Evolutionary conservation across 2,797 vertebrate genomes (phyloP).

Genomic region (Danio kyathit): DNA sequence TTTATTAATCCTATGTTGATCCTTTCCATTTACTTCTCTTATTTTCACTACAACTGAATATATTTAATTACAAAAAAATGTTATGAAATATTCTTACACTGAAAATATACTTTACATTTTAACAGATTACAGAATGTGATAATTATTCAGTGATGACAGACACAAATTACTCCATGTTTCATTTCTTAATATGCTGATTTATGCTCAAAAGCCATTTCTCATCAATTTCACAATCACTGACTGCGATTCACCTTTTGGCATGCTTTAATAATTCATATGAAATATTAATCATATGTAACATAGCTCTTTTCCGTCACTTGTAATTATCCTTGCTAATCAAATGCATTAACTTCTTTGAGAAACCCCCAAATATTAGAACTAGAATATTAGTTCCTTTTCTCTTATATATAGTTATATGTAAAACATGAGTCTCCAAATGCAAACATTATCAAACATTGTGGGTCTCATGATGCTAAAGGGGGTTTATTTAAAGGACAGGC

Average conservation of each 20-base stretch:
- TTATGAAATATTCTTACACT: not conserved
- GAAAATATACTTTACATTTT: not conserved
- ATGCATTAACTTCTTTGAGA: not conserved
- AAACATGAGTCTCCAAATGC: not conserved
- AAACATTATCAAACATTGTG: not conserved
- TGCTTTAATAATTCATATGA: too few species aligned
- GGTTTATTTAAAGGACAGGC: constrained; percentile 39
- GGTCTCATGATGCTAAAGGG: not conserved
- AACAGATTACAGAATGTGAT: too few species aligned
- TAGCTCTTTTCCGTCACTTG: not conserved
- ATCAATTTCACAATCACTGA: not conserved
- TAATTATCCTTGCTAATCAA: not conserved
- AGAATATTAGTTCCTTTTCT: not conserved
- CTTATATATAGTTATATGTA: too few species aligned
- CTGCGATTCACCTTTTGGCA: not conserved
- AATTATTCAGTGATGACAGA: not conserved
- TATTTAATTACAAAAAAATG: not conserved
- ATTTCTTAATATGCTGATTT: not conserved
- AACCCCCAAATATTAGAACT: not conserved
- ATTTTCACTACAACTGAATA: too few species aligned
- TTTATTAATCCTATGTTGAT: too few species aligned
- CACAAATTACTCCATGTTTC: not conserved
- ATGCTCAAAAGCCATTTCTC: not conserved
- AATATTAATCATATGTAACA: too few species aligned
- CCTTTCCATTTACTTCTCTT: too few species aligned